Evolutionary conservation across 1,140 invertebrate genomes (phyloP), one percentile per base, ranked within the genome.

Genomic region (Reticulitermes speratus): DNA sequence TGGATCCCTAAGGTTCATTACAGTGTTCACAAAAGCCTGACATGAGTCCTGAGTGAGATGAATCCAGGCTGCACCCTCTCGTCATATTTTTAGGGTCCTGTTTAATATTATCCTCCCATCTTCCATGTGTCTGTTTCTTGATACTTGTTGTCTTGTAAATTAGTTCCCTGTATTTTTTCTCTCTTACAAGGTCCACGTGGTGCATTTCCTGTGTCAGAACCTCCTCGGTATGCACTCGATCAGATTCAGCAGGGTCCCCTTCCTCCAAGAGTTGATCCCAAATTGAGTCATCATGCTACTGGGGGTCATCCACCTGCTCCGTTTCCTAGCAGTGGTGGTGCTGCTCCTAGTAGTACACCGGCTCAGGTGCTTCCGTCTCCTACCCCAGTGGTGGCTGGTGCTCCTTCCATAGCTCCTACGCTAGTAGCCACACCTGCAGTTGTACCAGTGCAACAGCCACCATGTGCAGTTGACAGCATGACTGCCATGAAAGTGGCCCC

Each of bases 361-460:
- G n/a, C 83, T 45, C 65, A 75, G 65, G 65, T 75, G 65, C 65
- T 75, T 16, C 11, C 65, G 8, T 8, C 65, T 30, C 65, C 65
- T 30, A 9, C 65, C 9, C 65, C 65, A 75, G 65, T 30, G n/a
- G 65, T 30, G 25, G 65, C 65, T 30, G n/a, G 65, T 30, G 65
- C 65, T 75, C 52, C 52, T 55, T 55, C 52, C 8, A 0, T 55
- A 55, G n/a, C 65, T 75, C n/a, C 65, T 14, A 75, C 65, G n/a
- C 65, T 75, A n/a, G 65, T 75, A 75, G n/a, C 65, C 7, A 14
- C 65, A 6, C 65, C 65, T 75, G 11, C 25, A n/a, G n/a, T 75
- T 8, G n/a, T 84, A 25, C 32, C 83, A 14, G 83, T 84, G n/a
- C 45, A 84, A 19, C 83, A 84, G 30, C 44, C 83, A 16, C 83